phyloP scores from a whole-genome alignment of 1,140 invertebrate genomes.

The Scaptomyza pallida region DNA sequence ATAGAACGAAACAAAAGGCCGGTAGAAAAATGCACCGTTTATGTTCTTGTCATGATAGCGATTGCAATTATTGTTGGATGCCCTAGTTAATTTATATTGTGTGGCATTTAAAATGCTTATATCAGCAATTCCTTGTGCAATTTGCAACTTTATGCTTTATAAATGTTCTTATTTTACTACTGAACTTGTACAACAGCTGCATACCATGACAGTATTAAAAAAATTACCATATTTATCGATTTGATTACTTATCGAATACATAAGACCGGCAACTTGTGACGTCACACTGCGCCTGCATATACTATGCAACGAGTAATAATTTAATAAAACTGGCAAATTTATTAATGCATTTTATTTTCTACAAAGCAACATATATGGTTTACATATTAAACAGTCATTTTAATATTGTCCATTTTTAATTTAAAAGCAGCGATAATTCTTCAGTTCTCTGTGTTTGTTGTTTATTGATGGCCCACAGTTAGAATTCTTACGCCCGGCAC shows the following conservation, averaged over 20 bases:
- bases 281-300: not conserved
- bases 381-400: not conserved
- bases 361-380: not conserved
- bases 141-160: conserved; percentile 3
- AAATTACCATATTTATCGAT: not conserved
- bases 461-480: not conserved
- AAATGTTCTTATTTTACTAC: conserved; percentile 24
- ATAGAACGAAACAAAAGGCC: conserved; percentile 21
- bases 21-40: conserved; percentile 38
- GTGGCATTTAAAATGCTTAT: conserved; percentile 6
- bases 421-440: too few relatives aligned
- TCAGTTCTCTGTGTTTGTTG: not conserved
- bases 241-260: not conserved
- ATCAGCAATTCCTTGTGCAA: conserved; percentile 28
- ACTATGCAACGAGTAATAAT: not conserved
- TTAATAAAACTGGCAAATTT: not conserved
- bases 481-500: not conserved
- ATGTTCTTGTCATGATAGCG: conserved; percentile 14
- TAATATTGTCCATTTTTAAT: not conserved
- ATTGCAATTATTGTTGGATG: not conserved
- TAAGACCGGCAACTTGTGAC: not conserved
- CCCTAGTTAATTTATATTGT: not conserved
- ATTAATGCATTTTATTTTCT: not conserved
- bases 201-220: conserved; percentile 4
- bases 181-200: conserved; percentile 31